These are phyloP conservation scores for Altica lythri DNA, from an alignment of 2,888 invertebrate species.

Conservation along the genomic window DNA sequence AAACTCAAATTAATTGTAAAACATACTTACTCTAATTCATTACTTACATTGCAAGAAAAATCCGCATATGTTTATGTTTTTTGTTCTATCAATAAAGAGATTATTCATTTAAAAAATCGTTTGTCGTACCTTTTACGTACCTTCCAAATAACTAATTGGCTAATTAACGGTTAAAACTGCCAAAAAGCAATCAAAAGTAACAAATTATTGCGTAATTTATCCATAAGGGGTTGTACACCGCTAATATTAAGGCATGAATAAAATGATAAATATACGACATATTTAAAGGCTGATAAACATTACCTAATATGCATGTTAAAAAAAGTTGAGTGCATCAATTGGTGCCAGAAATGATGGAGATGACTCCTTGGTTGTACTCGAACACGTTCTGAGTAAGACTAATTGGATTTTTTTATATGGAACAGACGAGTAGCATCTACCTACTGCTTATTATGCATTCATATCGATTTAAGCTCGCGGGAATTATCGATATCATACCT, in stretches of 20 bases:
- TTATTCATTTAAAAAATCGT: no score
- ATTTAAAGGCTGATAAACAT: slow-evolving; percentile 21
- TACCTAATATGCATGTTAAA: slow-evolving; percentile 27
- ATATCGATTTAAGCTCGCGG: no score
- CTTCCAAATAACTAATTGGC: no score
- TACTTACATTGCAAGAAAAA: no score
- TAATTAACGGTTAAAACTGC: slow-evolving; percentile 1
- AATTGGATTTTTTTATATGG: slow-evolving; percentile 21
- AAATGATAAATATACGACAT: slow-evolving; percentile 26
- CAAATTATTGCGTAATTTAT: slow-evolving; percentile 17
- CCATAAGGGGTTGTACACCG: slow-evolving; percentile 18
- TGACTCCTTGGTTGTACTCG: slow-evolving; percentile 21
- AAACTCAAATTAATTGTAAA: no score
- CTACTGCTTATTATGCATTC: slow-evolving; percentile 12
- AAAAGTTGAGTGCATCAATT: slow-evolving; percentile 26
- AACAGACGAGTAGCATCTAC: slow-evolving; percentile 5
- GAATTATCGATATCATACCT: no score
- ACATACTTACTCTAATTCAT: no score
- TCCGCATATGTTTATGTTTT: no score
- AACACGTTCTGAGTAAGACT: slow-evolving; percentile 22
- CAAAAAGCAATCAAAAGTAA: slow-evolving; percentile 1
- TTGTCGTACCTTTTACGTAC: no score
- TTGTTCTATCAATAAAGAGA: no score
- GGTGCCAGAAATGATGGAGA: slow-evolving; percentile 30
- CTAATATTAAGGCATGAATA: slow-evolving; percentile 10